Evolutionary conservation across 2,888 invertebrate genomes (phyloP).

Genomic region (Bombyx huttoni): DNA sequence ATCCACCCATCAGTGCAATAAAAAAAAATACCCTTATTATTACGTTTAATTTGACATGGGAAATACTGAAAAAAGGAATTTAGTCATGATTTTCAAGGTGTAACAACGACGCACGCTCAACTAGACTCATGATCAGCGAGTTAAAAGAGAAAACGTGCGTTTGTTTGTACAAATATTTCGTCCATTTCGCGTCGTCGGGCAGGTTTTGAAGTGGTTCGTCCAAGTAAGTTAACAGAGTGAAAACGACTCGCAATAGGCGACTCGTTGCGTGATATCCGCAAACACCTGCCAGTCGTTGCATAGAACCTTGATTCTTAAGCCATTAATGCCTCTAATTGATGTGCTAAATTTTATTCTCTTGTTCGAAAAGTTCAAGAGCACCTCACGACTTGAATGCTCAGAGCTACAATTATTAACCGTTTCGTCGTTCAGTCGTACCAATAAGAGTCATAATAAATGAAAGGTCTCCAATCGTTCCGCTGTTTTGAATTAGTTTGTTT

Average conservation of each 20-base stretch:
- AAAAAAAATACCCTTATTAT: no score
- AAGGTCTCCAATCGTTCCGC: constrained; percentile 20
- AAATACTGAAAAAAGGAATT: not conserved
- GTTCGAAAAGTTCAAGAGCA: constrained; percentile 48
- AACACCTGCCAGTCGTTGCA: constrained; percentile 46
- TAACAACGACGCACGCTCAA: no score
- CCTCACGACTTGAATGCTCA: constrained; percentile 9
- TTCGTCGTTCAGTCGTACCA: not conserved
- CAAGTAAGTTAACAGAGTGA: constrained; percentile 45
- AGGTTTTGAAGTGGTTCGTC: constrained; percentile 44
- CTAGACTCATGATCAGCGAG: constrained; percentile 12
- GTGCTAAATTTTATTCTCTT: constrained; percentile 31
- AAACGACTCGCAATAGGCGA: constrained; percentile 37
- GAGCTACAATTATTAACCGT: not conserved
- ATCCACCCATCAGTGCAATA: no score
- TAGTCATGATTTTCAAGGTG: constrained; percentile 20
- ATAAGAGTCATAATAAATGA: constrained; percentile 21
- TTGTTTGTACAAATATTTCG: constrained; percentile 56
- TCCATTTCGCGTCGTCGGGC: constrained; percentile 39
- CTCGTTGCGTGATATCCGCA: constrained; percentile 48
- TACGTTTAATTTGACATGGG: no score
- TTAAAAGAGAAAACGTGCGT: constrained; percentile 49
- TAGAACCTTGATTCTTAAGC: constrained; percentile 37
- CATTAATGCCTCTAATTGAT: constrained; percentile 31
- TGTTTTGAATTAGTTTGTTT: constrained; percentile 34